Evolutionary conservation across 2,113 vertebrate genomes (phyloP).

Genomic region (Myocastor coypus): DNA sequence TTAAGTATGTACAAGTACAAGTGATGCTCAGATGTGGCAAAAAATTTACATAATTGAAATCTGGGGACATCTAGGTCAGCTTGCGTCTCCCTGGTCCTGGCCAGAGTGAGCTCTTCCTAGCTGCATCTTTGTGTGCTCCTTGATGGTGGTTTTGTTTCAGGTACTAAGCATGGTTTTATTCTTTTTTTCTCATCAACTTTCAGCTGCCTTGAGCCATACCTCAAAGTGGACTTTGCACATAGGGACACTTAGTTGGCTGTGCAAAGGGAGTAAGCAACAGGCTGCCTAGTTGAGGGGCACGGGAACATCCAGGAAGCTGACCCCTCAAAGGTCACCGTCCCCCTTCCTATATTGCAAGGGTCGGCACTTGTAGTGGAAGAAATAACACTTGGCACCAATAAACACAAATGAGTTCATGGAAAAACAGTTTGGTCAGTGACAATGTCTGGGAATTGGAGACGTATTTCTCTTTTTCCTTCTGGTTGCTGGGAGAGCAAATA

Average conservation of each 20-base stretch:
- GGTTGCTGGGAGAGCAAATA: constrained; percentile 78
- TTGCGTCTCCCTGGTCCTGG: background rate
- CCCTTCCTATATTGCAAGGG: background rate
- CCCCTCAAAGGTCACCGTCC: background rate
- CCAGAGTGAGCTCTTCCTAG: background rate
- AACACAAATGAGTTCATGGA: constrained; percentile 73
- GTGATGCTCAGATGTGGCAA: background rate
- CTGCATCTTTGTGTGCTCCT: background rate
- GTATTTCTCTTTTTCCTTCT: constrained; percentile 82
- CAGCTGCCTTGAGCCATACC: background rate
- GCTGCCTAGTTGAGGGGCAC: background rate
- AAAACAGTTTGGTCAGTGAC: constrained; percentile 78
- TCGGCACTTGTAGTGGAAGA: constrained; percentile 75
- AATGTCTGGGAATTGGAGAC: constrained; percentile 76
- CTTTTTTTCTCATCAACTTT: constrained; percentile 34
- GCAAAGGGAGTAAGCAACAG: background rate
- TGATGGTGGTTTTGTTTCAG: background rate
- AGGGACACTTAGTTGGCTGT: background rate
- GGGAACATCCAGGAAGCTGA: background rate
- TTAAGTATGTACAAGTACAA: background rate
- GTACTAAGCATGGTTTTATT: background rate
- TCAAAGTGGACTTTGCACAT: background rate
- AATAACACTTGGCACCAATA: constrained; percentile 78
- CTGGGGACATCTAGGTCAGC: background rate
- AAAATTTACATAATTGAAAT: background rate